phyloP scores from a whole-genome alignment of 2,888 invertebrate genomes.

The Cheilosia scutellata region DNA sequence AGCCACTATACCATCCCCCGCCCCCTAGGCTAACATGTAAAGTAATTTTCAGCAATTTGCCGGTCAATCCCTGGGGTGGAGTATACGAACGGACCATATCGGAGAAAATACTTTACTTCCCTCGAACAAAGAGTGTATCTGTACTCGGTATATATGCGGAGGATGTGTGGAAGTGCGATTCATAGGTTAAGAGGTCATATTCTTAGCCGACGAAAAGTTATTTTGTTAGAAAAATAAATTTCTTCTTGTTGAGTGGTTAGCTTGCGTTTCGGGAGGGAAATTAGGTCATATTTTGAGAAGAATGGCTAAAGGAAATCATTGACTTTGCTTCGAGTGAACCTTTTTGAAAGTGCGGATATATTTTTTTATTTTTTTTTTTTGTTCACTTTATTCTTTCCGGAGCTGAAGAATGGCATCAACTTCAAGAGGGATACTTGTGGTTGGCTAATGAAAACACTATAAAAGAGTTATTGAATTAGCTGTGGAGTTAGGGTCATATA shows the following conservation, averaged over 20 bases:
- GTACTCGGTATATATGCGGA: background rate
- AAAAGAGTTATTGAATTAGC: no score
- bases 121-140: background rate
- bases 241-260: conserved; percentile 41
- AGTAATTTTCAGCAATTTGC: conserved; percentile 76
- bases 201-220: conserved; percentile 71
- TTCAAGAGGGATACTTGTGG: no score
- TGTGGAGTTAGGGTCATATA: background rate
- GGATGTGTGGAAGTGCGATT: conserved; percentile 49
- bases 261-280: conserved; percentile 38
- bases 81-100: conserved; percentile 53
- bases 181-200: conserved; percentile 75
- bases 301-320: conserved; percentile 54
- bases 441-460: no score
- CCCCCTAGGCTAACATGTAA: conserved; percentile 65
- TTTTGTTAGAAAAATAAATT: conserved; percentile 53
- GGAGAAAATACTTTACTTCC: conserved; percentile 11
- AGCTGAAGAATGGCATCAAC: no score
- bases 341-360: conserved; percentile 3
- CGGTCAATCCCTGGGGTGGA: conserved; percentile 74
- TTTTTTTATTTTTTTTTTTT: no score
- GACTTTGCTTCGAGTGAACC: conserved; percentile 29
- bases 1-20: conserved; percentile 2
- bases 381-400: no score
- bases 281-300: conserved; percentile 64